These are phyloP conservation scores for Microctonus brassicae DNA, from an alignment of 2,888 invertebrate species.

Conservation along the genomic window DNA sequence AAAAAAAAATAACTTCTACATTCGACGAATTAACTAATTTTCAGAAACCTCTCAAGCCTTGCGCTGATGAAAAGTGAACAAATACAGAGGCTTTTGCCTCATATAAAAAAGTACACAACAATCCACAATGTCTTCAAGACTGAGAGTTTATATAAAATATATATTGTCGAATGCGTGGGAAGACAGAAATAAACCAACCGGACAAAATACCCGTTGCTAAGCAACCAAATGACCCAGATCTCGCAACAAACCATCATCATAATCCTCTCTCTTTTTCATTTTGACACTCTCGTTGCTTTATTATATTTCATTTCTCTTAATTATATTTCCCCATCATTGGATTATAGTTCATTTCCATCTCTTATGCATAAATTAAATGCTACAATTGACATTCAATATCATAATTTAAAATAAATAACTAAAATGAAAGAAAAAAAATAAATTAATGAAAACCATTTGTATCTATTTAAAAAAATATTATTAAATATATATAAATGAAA, in stretches of 20 bases:
- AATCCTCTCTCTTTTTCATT: constrained; percentile 27
- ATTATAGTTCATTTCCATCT: not conserved
- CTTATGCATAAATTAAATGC: not conserved
- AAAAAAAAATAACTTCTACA: no score
- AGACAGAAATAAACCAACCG: constrained; percentile 47
- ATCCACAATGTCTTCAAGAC: no score
- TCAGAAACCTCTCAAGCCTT: no score
- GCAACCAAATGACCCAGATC: constrained; percentile 62
- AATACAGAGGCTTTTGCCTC: no score
- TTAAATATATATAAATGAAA: not conserved
- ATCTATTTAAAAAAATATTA: not conserved
- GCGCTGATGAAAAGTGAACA: no score
- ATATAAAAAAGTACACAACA: no score
- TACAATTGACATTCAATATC: not conserved
- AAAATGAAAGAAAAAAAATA: not conserved
- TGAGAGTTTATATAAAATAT: no score
- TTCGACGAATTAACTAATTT: no score
- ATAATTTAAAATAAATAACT: not conserved
- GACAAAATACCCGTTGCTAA: constrained; percentile 49
- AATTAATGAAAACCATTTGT: not conserved
- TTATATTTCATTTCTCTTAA: constrained; percentile 4
- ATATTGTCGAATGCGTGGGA: constrained; percentile 52
- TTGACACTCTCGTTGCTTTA: not conserved
- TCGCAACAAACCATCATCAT: constrained; percentile 19
- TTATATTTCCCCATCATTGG: not conserved